Evolutionary conservation across 2,888 invertebrate species (phyloP), one percentile per base, ranked within the genome.

Genomic region (Agapetus fuscipes): DNA sequence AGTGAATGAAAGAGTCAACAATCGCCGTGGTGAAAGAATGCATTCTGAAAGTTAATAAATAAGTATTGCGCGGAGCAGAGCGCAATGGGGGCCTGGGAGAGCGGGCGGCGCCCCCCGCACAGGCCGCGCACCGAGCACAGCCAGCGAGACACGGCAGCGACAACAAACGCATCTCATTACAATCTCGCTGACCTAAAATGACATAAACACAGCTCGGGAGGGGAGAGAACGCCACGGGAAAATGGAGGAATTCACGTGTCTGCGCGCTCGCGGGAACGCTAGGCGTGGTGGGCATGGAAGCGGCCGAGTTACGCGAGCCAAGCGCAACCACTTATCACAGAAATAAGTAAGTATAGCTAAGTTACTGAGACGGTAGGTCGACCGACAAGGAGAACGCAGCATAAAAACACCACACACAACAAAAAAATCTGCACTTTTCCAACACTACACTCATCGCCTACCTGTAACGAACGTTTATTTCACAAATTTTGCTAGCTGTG

Each of bases 251-350:
- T n/a, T n/a, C n/a, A n/a, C n/a, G n/a, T n/a, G n/a, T n/a, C n/a
- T n/a, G n/a, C n/a, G n/a, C n/a, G n/a, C n/a, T n/a, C 53, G 53
- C 56, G 56, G 54, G 53, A 49, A 49, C 54, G 55, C 53, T 53
- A 54, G 51, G 57, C 53, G 54, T 48, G 51, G 48, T 59, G 57
- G 62, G 61, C 61, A 65, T 67, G 65, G 60, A 66, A 66, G 61
- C 58, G 61, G 62, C 63, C 63, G 57, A 56, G 56, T 62, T 59
- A 57, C 64, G 62, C 57, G 55, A 60, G 61, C 63, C 59, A 64
- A 61, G 64, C 67, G 64, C 66, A 60, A 60, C 58, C n/a, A 61
- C 65, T 70, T 69, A 69, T 69, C 69, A 67, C 64, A 65, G 64
- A 68, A 69, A 67, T 68, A 69, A 66, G 67, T 32, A 39, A 39